Conservation (phyloP, 2,797 vertebrate genomes). For the Tauraco hartlaubi region DNA sequence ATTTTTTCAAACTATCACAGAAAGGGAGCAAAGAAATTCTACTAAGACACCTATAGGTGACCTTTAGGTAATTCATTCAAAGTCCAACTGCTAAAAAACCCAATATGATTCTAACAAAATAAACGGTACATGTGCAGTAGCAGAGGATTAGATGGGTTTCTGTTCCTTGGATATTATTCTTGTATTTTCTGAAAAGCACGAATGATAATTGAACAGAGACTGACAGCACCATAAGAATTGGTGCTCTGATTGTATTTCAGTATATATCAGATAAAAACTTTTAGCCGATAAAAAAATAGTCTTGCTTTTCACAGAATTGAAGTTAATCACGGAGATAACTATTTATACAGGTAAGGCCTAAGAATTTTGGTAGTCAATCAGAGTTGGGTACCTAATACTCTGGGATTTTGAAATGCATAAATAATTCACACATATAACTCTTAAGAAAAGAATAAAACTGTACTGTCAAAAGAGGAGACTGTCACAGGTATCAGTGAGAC, state of each 20-base stretch:
- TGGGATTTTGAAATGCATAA: background rate
- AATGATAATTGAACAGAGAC: background rate
- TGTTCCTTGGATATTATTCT: background rate
- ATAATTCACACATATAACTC: background rate
- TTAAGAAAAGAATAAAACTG: background rate
- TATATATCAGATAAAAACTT: background rate
- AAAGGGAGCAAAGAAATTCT: background rate
- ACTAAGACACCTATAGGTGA: background rate
- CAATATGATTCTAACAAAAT: background rate
- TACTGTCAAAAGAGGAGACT: background rate
- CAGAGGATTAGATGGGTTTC: background rate
- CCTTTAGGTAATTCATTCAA: background rate
- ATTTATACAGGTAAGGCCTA: background rate
- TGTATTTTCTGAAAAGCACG: background rate
- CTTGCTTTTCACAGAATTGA: background rate
- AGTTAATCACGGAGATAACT: background rate
- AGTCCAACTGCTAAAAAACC: background rate
- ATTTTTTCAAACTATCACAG: constrained; percentile 15
- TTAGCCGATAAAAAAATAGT: background rate
- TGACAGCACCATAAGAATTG: background rate
- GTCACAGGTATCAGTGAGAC: background rate
- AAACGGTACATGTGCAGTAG: background rate
- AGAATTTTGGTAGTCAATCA: background rate
- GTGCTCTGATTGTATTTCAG: background rate
- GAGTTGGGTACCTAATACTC: background rate